Evolutionary conservation across 2,888 invertebrate genomes (phyloP).

Genomic region (Bombylius discolor): DNA sequence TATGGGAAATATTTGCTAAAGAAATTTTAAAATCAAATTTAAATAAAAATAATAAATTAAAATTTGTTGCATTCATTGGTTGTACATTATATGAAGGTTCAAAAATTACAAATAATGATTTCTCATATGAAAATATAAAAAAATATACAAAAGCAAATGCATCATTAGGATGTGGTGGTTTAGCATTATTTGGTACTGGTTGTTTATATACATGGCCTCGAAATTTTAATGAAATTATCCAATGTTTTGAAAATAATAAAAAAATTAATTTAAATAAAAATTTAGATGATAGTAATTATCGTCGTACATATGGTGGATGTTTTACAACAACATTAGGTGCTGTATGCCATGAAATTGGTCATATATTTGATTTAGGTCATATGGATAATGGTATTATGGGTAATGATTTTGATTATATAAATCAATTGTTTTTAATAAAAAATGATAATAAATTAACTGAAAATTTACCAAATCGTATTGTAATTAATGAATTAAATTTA

Average conservation of each 20-base stretch:
- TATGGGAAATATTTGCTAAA: conserved; percentile 76
- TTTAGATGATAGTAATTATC: conserved; percentile 87
- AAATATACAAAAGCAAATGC: conserved; percentile 65
- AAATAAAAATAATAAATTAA: conserved; percentile 47
- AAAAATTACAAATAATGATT: conserved; percentile 45
- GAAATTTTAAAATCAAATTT: conserved; percentile 64
- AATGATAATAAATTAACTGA: conserved; percentile 31
- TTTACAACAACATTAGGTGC: conserved; percentile 85
- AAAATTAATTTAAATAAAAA: conserved; percentile 57
- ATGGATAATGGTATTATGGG: conserved; percentile 88
- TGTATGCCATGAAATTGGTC: conserved; percentile 85
- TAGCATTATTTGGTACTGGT: conserved; percentile 82
- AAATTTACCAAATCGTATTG: conserved; percentile 28
- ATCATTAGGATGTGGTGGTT: conserved; percentile 83
- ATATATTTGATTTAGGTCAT: conserved; percentile 89
- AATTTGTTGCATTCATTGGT: conserved; percentile 80
- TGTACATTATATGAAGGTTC: conserved; percentile 66
- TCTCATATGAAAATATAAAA: conserved; percentile 55
- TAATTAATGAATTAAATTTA: conserved; percentile 10
- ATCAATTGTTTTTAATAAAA: conserved; percentile 58
- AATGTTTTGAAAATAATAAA: conserved; percentile 35
- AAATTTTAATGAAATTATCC: conserved; percentile 50
- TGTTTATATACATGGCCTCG: conserved; percentile 86
- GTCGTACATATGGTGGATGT: conserved; percentile 75
- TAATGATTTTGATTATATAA: conserved; percentile 72